A percentile compares a stretch with the other conserved stretches of the same genome.
phyloP scores from a whole-genome alignment of 2,888 invertebrate genomes.

The Mechanitis messenoides region DNA sequence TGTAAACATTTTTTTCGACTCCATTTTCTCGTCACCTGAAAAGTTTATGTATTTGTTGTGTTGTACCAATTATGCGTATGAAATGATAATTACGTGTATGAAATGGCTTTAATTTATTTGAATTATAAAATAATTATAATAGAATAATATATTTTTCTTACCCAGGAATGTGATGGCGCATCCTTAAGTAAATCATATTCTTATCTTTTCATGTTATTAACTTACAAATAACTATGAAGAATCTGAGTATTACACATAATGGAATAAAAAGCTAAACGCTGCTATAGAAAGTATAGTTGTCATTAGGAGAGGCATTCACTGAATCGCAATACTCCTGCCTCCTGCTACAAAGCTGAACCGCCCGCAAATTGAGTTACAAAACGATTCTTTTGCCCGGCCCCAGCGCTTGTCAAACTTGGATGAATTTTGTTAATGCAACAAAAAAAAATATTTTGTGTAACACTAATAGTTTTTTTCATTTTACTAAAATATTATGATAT shows the following conservation, averaged over 20 bases:
- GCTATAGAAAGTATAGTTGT: conserved; percentile 17
- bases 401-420: conserved; percentile 62
- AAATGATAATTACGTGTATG: too few relatives aligned
- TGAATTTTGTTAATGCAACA: conserved; percentile 34
- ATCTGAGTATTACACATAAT: conserved; percentile 6
- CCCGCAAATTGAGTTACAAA: conserved; percentile 71
- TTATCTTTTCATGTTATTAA: not conserved
- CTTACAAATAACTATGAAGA: not conserved
- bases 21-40: too few relatives aligned
- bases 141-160: too few relatives aligned
- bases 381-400: conserved; percentile 58
- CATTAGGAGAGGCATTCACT: conserved; percentile 24
- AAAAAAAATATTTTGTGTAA: conserved; percentile 9
- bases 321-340: conserved; percentile 28
- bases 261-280: conserved; percentile 16
- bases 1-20: too few relatives aligned
- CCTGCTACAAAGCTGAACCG: conserved; percentile 42
- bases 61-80: too few relatives aligned
- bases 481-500: not conserved
- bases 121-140: too few relatives aligned
- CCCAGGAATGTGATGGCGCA: too few relatives aligned
- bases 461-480: not conserved
- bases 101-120: too few relatives aligned
- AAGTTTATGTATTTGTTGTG: too few relatives aligned
- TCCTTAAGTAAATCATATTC: too few relatives aligned